Base-by-base conservation (phyloP, 2,113 vertebrate genomes). In the Notothenia rossii region DNA sequence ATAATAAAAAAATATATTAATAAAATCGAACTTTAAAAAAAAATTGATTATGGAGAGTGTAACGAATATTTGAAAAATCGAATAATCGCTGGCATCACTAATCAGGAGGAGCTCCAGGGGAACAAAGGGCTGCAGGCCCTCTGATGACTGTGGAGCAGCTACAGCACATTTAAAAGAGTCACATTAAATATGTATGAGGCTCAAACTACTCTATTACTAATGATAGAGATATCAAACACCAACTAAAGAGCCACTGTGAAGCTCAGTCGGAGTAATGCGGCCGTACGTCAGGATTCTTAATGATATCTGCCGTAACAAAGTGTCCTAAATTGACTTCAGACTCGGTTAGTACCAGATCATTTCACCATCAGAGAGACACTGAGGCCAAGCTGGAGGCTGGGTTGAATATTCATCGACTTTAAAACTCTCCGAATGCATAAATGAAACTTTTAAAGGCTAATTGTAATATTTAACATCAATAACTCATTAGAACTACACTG, bases 61-160 rank as follows among this genome's bases (percentile, higher is more conserved):
- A 22, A 22, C 22, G 22, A 22, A 22, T 22, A 22, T 22, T 22
- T 22, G 22, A 22, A 22, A 22, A 22, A 22, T 22, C 22, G 22
- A 22, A 22, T 22, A 22, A 22, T 22, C 22, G 22, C 22, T 22
- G 22, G 22, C 22, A 22, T 22, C 22, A 1, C 22, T 22, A 22
- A 22, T 75, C 65, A 66, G 68, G 56, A 69, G 56, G 60, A 74
- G 55, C 43, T 64, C 71, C 22, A 78, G 75, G 55, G 48, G 69
- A 75, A 3, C 55, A 55, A 6, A 2, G 67, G 62, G 67, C 49
- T 43, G 48, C 13, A 43, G 22, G n/a, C 48, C 25, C 53, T 14
- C 43, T 49, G 69, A n/a, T 8, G 14, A 9, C 15, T 10, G 69
- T 18, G 17, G 10, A 61, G 56, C 7, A 20, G 48, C n/a, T 13